phyloP scores from a whole-genome alignment of 2,888 invertebrate genomes.

The Danaus chrysippus region DNA sequence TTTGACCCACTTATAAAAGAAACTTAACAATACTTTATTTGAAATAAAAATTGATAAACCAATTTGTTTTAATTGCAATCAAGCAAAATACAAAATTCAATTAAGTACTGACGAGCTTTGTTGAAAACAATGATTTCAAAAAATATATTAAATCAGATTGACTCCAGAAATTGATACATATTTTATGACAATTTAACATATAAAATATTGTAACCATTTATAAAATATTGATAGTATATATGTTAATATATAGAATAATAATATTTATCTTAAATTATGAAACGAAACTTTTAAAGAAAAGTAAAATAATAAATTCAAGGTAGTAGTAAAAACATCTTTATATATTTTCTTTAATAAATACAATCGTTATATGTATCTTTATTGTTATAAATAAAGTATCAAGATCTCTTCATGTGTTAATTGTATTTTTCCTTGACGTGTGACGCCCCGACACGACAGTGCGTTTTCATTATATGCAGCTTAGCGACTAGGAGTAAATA shows the following conservation, averaged over 20 bases:
- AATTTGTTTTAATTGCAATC: conserved; percentile 30
- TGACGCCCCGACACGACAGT: conserved; percentile 73
- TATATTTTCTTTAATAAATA: background rate
- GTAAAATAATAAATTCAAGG: too few species aligned
- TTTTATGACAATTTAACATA: background rate
- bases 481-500: conserved; percentile 74
- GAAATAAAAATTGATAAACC: conserved; percentile 20
- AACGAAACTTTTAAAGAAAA: too few species aligned
- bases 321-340: too few species aligned
- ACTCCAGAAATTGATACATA: conserved; percentile 11
- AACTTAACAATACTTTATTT: conserved; percentile 16
- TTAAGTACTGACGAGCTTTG: conserved; percentile 20
- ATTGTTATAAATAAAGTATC: conserved; percentile 41
- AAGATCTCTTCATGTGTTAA: conserved; percentile 31
- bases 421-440: conserved; percentile 57
- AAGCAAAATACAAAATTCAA: conserved; percentile 28
- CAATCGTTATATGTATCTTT: background rate
- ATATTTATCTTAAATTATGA: too few species aligned
- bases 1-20: background rate
- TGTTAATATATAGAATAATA: too few species aligned
- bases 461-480: conserved; percentile 80
- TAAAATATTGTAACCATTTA: background rate
- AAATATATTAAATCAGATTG: conserved; percentile 19
- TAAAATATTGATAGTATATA: too few species aligned
- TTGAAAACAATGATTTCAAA: conserved; percentile 26